Base-by-base conservation (phyloP, 2,113 vertebrate species). In the Caranx ignobilis region DNA sequence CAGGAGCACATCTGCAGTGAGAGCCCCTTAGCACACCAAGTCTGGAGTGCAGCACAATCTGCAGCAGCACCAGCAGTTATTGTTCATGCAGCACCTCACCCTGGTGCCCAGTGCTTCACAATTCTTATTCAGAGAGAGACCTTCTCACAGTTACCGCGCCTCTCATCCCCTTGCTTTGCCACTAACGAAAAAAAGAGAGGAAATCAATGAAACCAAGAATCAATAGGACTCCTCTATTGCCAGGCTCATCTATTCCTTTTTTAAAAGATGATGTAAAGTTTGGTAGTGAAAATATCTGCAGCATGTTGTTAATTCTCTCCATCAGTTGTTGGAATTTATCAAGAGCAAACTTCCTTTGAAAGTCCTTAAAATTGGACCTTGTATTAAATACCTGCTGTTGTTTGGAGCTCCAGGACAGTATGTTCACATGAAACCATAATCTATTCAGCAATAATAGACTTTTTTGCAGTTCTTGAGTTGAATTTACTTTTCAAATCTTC, bases 1-100 rank as follows among this genome's bases (percentile, higher is more conserved):
- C 85, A 59, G 82, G 77, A 73, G 78, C 90, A 87, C 77, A 88
- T 87, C 89, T 91, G 86, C 87, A 86, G 84, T 76, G 83, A 83
- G 79, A 90, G 75, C 73, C 77, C 83, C 71, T 45, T 61, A 82
- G 84, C 85, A 87, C 75, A 69, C 76, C 62, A 71, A 81, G 75
- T 85, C 86, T 86, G 72, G 83, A 86, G 83, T 77, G 83, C 80
- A 87, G 83, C 85, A 83, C 78, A 62, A 81, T 79, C 75, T 75
- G 81, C 86, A 89, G 79, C 79, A 75, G 86, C 81, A 41, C 69
- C 62, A 71, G 85, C 61, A 35, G 86, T 70, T 90, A 88, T 94
- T 94, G 88, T 89, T 88, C 84, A 93, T 94, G 90, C 94, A 92
- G 86, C 87, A 89, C 89, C 84, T 91, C 83, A 87, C 87, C 84